Evolutionary conservation across 2,113 vertebrate species (phyloP).

Genomic region (human (Homo sapiens)): DNA sequence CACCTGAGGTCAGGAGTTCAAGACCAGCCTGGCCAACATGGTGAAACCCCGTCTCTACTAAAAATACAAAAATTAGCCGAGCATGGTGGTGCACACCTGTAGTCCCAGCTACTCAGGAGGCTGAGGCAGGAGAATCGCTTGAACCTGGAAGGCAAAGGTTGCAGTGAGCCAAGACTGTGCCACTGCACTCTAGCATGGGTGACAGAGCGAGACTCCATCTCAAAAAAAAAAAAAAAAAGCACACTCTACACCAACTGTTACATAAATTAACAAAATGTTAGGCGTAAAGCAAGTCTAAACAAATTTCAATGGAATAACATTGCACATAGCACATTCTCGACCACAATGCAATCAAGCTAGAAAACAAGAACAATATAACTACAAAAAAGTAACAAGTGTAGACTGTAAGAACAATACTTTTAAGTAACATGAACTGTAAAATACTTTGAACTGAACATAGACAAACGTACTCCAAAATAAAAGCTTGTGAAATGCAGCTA

Average conservation of each 20-base stretch:
- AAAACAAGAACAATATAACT: neutral
- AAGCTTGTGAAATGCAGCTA: neutral
- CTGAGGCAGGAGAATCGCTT: too few species aligned
- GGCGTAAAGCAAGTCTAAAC: neutral
- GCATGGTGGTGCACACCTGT: too few species aligned
- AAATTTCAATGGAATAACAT: rapidly evolving
- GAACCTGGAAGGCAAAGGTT: too few species aligned
- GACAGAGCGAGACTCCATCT: too few species aligned
- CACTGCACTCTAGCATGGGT: too few species aligned
- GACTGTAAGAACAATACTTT: neutral
- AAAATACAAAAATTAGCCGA: too few species aligned
- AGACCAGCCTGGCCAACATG: too few species aligned
- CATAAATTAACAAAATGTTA: rapidly evolving
- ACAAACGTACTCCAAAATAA: neutral
- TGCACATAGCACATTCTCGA: rapidly evolving
- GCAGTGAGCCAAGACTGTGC: neutral
- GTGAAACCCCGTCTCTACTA: too few species aligned
- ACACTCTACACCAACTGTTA: rapidly evolving
- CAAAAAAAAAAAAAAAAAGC: too few species aligned
- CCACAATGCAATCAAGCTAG: too few species aligned
- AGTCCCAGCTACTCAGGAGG: too few species aligned
- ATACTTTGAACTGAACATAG: neutral
- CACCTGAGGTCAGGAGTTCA: too few species aligned
- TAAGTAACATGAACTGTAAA: neutral
- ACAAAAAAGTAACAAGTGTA: neutral